A percentile compares a stretch with the other conserved stretches of the same genome.
Conservation (phyloP, 2,113 vertebrate species). For the Haliaeetus leucogaster region DNA sequence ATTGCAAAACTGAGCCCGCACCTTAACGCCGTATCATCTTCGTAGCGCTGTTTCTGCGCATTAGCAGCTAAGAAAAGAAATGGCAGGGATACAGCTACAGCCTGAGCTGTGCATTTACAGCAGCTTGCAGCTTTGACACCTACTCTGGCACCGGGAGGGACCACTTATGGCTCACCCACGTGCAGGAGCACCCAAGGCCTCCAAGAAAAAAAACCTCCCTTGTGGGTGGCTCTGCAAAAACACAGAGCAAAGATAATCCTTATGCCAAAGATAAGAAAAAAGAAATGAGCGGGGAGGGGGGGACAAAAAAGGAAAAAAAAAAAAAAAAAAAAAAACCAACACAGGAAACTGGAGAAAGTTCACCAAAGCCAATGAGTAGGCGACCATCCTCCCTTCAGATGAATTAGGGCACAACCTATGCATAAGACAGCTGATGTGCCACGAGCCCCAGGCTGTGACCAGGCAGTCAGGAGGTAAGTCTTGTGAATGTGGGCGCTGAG, state of each 20-base stretch:
- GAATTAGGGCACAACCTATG: not conserved
- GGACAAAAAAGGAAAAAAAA: fast-evolving
- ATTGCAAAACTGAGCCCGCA: not conserved
- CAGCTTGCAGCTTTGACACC: not conserved
- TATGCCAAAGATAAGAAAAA: not conserved
- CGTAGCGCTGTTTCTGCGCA: not conserved
- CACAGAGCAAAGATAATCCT: not conserved
- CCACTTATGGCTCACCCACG: not conserved
- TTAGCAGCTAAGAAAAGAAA: not conserved
- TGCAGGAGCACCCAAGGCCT: not conserved
- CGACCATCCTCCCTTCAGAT: not conserved
- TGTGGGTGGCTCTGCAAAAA: not conserved
- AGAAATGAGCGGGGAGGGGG: fast-evolving
- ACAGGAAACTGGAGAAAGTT: not conserved
- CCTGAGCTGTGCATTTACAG: not conserved
- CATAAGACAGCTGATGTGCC: not conserved
- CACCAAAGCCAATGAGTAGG: not conserved
- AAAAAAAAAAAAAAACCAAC: no score
- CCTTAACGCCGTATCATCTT: fast-evolving
- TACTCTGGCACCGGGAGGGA: not conserved
- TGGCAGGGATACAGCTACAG: not conserved
- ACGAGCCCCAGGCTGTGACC: not conserved
- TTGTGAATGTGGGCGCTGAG: not conserved
- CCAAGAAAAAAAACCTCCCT: not conserved
- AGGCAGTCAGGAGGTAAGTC: not conserved